Evolutionary conservation across 2,888 invertebrate species (phyloP), one percentile per base, ranked within the genome.

Genomic region (Elegia similella): DNA sequence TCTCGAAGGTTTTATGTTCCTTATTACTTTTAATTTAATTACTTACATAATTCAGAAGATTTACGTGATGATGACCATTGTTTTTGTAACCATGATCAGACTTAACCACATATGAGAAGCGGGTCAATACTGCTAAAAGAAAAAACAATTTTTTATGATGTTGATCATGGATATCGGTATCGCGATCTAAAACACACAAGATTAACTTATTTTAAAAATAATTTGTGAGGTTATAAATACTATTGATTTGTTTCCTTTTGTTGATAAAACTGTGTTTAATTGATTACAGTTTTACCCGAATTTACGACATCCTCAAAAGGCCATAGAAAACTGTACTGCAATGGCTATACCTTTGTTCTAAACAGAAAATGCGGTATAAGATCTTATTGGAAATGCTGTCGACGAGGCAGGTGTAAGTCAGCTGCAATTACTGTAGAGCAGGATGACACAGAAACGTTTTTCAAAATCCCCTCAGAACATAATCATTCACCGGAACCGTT

Each of bases 221-320:
- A n/a, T n/a, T n/a, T n/a, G n/a, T n/a, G n/a, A n/a, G n/a, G n/a
- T n/a, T n/a, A n/a, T 32, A 6, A 8, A 1, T 6, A 2, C 34
- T 34, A 34, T 34, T 3, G 12, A 6, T 12, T n/a, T n/a, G 12
- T 38, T 38, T 38, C 0, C 38, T 38, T n/a, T 12, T 38, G 38
- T n/a, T n/a, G 38, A 38, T 38, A n/a, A 38, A 12, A 17, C 17
- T 44, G 7, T 16, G 8, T 12, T 46, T 5, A 2, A n/a, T 47
- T 44, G 13, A 23, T 53, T 53, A 53, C 52, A 53, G 52, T 13
- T 29, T 12, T 12, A 12, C 52, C 42, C 10, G 52, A 53, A 53
- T 42, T 53, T 7, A 23, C 13, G 7, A 53, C 38, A 23, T 13
- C 52, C 12, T 23, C 6, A 42, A 42, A 29, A 42, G 42, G 52